phyloP scores from a whole-genome alignment of 1,140 invertebrate species.

The Panagrolaimus sp. region DNA sequence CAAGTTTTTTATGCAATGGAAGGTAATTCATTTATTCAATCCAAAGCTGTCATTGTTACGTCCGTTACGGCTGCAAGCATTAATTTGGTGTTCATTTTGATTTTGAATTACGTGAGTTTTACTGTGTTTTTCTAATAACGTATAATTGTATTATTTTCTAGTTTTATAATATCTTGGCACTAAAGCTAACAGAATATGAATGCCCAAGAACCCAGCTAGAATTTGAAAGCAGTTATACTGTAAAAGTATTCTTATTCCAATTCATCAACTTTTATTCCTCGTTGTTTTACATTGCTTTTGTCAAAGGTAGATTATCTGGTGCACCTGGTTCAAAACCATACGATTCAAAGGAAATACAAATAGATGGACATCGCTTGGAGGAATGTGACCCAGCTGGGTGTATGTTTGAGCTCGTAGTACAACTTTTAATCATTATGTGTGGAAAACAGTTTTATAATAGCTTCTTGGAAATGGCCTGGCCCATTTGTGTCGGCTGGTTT shows the following conservation, averaged over 20 bases:
- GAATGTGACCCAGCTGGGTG: slow-evolving; percentile 73
- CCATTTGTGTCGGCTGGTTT: slow-evolving; percentile 58
- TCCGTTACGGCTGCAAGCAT: slow-evolving; percentile 52
- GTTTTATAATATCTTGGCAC: slow-evolving; percentile 80
- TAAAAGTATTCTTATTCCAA: slow-evolving; percentile 94
- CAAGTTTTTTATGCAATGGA: slow-evolving; percentile 32
- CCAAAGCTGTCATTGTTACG: slow-evolving; percentile 41
- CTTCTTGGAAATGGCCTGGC: slow-evolving; percentile 70
- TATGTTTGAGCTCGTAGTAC: slow-evolving; percentile 74
- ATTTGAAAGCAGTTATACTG: slow-evolving; percentile 89
- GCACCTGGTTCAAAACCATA: background rate
- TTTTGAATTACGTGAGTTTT: slow-evolving; percentile 51
- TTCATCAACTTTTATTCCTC: slow-evolving; percentile 98
- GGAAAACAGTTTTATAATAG: slow-evolving; percentile 77
- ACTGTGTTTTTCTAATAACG: background rate
- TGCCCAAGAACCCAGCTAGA: slow-evolving; percentile 87
- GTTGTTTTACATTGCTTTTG: slow-evolving; percentile 96
- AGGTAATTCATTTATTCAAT: slow-evolving; percentile 18
- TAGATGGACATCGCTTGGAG: slow-evolving; percentile 43
- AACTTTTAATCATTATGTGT: slow-evolving; percentile 77
- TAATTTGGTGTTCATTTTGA: slow-evolving; percentile 51
- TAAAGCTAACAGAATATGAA: slow-evolving; percentile 86
- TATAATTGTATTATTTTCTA: slow-evolving; percentile 19
- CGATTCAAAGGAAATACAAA: slow-evolving; percentile 11
- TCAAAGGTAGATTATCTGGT: slow-evolving; percentile 72